phyloP scores from a whole-genome alignment of 2,113 vertebrate genomes.

The Edolisoma coerulescens region DNA sequence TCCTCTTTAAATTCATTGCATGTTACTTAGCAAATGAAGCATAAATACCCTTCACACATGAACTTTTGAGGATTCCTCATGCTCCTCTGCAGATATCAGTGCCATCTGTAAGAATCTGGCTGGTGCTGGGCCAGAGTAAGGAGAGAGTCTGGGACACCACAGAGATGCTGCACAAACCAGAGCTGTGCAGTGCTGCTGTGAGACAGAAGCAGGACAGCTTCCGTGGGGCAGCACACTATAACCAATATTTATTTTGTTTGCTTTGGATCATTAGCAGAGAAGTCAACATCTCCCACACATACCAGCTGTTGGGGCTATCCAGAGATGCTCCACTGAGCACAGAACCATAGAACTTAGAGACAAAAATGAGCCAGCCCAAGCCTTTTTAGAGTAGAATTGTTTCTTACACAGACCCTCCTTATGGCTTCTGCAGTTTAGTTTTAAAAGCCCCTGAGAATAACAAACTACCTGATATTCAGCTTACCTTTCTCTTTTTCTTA shows the following conservation, averaged over 20 bases:
- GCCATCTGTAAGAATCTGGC: not conserved
- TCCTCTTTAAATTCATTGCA: not conserved
- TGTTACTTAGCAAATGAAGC: not conserved
- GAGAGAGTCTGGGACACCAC: not conserved
- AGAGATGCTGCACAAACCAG: not conserved
- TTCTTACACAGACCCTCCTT: not conserved
- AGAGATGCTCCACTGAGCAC: not conserved
- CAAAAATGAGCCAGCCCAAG: not conserved
- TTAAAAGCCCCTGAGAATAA: not conserved
- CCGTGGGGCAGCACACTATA: not conserved
- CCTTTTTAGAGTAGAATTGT: not conserved
- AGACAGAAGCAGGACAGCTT: not conserved
- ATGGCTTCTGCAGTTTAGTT: not conserved
- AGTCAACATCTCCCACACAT: not conserved
- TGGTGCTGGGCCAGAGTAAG: not conserved
- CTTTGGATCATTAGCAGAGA: constrained; percentile 5
- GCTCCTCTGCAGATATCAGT: not conserved
- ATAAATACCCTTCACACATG: not conserved
- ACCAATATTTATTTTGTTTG: not conserved
- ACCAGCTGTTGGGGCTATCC: not conserved
- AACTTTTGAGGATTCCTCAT: not conserved
- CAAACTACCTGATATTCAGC: not conserved
- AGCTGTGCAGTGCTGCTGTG: not conserved
- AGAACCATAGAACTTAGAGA: not conserved
- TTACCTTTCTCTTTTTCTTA: constrained; percentile 1